Evolutionary conservation across 2,888 invertebrate genomes (phyloP).

Genomic region (Heteromyza rotundicornis): DNA sequence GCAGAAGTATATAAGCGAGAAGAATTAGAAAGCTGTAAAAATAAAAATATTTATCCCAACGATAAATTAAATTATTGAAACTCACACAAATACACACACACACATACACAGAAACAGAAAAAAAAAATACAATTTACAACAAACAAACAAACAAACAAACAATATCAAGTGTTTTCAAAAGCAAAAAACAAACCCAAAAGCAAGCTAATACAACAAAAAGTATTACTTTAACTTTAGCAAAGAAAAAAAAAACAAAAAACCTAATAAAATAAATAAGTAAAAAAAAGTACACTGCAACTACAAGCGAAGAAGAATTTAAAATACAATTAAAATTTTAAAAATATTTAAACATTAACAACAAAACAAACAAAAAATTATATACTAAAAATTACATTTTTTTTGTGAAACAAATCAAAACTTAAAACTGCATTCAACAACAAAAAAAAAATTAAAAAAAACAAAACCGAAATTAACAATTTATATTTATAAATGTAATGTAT

Average conservation of each 20-base stretch:
- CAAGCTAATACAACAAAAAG: too few relatives aligned
- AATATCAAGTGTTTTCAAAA: conserved; percentile 38
- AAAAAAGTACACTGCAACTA: conserved; percentile 12
- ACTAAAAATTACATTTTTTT: neutral
- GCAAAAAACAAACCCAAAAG: conserved; percentile 38
- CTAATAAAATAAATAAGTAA: conserved; percentile 30
- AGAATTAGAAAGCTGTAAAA: conserved; percentile 29
- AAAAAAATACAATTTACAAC: conserved; percentile 24
- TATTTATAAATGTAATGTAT: conserved; percentile 10
- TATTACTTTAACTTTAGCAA: conserved; percentile 28
- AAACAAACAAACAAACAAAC: conserved; percentile 39
- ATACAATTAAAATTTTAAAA: too few relatives aligned
- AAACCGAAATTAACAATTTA: conserved; percentile 25
- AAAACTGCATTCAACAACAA: conserved; percentile 40
- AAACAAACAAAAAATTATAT: too few relatives aligned
- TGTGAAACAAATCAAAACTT: conserved; percentile 19
- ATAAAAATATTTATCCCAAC: conserved; percentile 60
- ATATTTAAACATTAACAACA: neutral
- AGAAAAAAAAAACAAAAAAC: conserved; percentile 14
- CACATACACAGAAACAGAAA: conserved; percentile 32
- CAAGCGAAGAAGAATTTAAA: conserved; percentile 27
- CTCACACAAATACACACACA: too few relatives aligned
- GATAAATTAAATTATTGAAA: conserved; percentile 56
- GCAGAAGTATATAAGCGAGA: neutral
- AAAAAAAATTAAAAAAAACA: conserved; percentile 25